A percentile compares a stretch with the other conserved stretches of the same genome.
phyloP scores from a whole-genome alignment of 2,113 vertebrate genomes.

The Takifugu flavidus region DNA sequence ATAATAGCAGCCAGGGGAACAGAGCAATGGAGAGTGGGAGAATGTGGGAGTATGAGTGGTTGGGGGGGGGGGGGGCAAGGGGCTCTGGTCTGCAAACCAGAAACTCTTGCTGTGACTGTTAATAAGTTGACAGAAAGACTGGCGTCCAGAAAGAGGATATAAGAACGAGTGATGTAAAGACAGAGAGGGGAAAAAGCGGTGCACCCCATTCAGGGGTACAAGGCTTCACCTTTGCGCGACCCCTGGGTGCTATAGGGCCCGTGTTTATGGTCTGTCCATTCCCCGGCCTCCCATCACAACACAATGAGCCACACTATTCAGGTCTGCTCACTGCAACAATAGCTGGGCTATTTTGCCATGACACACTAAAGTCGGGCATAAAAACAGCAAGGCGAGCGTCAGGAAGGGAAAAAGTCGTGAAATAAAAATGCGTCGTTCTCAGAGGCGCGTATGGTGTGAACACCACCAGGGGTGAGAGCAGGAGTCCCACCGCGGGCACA shows the following conservation, averaged over 20 bases:
- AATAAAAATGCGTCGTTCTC: constrained; percentile 18
- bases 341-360: constrained; percentile 70
- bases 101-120: constrained; percentile 68
- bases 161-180: constrained; percentile 13
- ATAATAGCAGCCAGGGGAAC: constrained; percentile 73
- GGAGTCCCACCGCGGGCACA: constrained; percentile 17
- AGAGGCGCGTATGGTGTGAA: background rate
- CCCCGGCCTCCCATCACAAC: constrained; percentile 70
- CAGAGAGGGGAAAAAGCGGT: constrained; percentile 10
- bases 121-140: constrained; percentile 63
- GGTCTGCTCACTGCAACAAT: constrained; percentile 61
- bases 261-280: constrained; percentile 73
- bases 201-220: constrained; percentile 50
- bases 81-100: constrained; percentile 68
- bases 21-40: constrained; percentile 55
- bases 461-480: background rate
- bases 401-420: constrained; percentile 8
- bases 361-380: constrained; percentile 59
- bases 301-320: constrained; percentile 75
- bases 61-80: constrained; percentile 33
- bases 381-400: constrained; percentile 25
- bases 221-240: constrained; percentile 75
- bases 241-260: constrained; percentile 66
- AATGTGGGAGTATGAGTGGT: constrained; percentile 26
- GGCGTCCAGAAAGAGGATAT: constrained; percentile 20